phyloP scores from a whole-genome alignment of 2,113 vertebrate species.

The Anguilla rostrata region DNA sequence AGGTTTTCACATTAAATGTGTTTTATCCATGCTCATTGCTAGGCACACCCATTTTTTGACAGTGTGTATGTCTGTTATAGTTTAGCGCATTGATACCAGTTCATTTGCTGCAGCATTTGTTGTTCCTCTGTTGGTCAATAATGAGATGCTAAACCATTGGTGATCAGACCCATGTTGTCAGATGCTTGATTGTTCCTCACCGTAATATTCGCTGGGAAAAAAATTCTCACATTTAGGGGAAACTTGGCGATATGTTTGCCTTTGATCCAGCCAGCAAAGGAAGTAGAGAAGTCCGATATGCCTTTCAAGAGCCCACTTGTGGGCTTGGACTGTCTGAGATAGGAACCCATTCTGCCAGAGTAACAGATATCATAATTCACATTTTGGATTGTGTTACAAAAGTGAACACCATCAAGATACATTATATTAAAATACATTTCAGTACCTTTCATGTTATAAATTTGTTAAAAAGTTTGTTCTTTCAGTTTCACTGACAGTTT shows the following conservation, averaged over 20 bases:
- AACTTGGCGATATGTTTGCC: not conserved
- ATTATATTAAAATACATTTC: not conserved
- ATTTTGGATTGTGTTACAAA: not conserved
- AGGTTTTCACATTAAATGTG: slow-evolving; percentile 14
- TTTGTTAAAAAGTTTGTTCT: not conserved
- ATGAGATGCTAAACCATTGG: not conserved
- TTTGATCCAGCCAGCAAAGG: not conserved
- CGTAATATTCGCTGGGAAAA: too few species aligned
- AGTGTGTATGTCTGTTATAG: not conserved
- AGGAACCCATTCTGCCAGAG: not conserved
- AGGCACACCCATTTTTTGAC: not conserved
- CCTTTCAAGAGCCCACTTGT: not conserved
- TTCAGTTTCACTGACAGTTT: not conserved
- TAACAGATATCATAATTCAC: not conserved
- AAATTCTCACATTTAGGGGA: not conserved
- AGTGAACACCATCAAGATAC: not conserved
- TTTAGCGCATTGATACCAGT: not conserved
- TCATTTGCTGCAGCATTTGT: not conserved
- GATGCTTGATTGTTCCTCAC: too few species aligned
- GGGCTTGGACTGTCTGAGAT: not conserved
- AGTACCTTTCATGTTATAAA: not conserved
- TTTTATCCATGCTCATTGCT: slow-evolving; percentile 1
- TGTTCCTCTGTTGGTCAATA: not conserved
- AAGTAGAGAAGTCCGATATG: not conserved
- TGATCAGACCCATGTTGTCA: too few species aligned